Base-by-base conservation (phyloP, 2,797 vertebrate genomes). In the Apogon talboti region DNA sequence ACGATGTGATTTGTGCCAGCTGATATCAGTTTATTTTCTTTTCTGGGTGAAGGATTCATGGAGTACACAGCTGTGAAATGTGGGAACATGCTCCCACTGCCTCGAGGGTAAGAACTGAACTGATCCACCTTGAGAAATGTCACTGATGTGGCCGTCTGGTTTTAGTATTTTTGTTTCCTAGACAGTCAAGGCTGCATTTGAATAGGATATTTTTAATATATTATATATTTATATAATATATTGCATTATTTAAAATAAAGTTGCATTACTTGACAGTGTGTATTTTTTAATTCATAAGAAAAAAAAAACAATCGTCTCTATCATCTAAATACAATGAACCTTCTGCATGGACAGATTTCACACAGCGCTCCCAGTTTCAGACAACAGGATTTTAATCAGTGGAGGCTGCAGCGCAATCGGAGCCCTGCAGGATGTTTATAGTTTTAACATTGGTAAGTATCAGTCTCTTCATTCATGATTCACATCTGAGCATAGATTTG, bases 361-460 rank as follows among this genome's bases (percentile, higher is more conserved):
- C 57, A 94, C 94, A 59, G 95, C 96, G 51, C 78, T 95, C 10
- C 92, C 94, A 61, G 86, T 97, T 68, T 92, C 93, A 0, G 90
- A 94, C 78, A 91, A 94, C 87, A 94, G 89, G 79, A 75, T 98
- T 78, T 81, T 97, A 66, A 88, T 98, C 78, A 95, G 95, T 48
- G 96, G 96, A 40, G 96, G 96, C 15, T 95, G 93, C 80, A 95
- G 94, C 89, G 86, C 92, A 42, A 89, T 88, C 1, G 95, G 95
- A 81, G 92, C 93, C 16, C 87, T 97, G 64, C 91, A 91, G 41
- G 96, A 98, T 76, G 81, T 94, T 0, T 94, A 95, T 44, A 60
- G 95, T 58, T 96, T 96, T 65, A 92, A 89, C 73, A 78, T 90
- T 13, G 95, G 96, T 96, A 67, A 92, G 91, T 52, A 1, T 0